Percentiles rank a stretch among this genome's conserved stretches.
phyloP scores from a whole-genome alignment of 2,888 invertebrate species.

The Phragmatobia fuliginosa region DNA sequence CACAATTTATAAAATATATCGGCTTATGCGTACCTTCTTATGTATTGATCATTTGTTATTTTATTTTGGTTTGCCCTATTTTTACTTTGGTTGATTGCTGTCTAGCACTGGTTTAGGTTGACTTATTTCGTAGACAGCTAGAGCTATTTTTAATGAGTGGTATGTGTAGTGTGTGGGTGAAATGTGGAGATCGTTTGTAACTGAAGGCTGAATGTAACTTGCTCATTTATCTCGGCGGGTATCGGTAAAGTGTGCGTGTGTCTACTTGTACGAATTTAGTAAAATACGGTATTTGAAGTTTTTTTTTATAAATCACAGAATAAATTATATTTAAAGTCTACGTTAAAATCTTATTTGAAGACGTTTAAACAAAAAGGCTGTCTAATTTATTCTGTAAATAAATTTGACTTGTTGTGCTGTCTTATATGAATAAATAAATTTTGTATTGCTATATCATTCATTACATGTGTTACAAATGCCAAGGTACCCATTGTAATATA shows the following conservation, averaged over 20 bases:
- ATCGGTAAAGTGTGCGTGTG: constrained; percentile 24
- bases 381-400: constrained; percentile 34
- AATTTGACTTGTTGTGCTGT: constrained; percentile 24
- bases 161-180: constrained; percentile 11
- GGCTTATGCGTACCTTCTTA: constrained; percentile 18
- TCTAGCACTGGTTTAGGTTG: background rate
- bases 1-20: constrained; percentile 30
- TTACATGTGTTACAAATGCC: constrained; percentile 48
- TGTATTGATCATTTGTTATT: constrained; percentile 12
- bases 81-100: constrained; percentile 13
- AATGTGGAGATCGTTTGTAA: constrained; percentile 33
- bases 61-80: constrained; percentile 20
- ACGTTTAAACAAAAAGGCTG: background rate
- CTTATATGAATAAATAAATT: constrained; percentile 37
- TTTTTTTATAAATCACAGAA: constrained; percentile 28
- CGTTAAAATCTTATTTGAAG: constrained; percentile 6
- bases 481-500: constrained; percentile 41
- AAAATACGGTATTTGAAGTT: constrained; percentile 9
- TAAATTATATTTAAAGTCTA: constrained; percentile 9
- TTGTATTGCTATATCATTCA: constrained; percentile 44
- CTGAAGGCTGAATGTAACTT: constrained; percentile 67
- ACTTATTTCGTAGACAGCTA: constrained; percentile 12
- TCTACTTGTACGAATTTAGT: constrained; percentile 43
- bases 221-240: constrained; percentile 55
- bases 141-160: constrained; percentile 19